A percentile compares a stretch with the other conserved stretches of the same genome.
Conservation (phyloP, 2,888 invertebrate genomes). For the Pheosia gnoma region DNA sequence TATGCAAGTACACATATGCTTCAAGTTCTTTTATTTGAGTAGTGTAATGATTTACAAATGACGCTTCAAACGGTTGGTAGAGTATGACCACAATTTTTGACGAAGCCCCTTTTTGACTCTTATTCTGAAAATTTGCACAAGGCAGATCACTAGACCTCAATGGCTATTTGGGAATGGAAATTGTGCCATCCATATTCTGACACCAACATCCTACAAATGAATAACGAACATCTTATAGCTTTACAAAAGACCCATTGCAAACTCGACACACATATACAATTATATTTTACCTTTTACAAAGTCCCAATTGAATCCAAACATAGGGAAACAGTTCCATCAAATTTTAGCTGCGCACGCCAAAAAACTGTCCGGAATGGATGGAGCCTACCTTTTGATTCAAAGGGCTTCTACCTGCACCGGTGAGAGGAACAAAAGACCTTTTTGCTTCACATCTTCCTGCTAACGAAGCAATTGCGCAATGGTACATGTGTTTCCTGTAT, state of each 20-base stretch:
- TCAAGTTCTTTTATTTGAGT: too few relatives aligned
- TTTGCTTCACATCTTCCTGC: constrained; percentile 5
- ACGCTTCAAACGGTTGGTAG: too few relatives aligned
- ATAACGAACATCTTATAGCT: too few relatives aligned
- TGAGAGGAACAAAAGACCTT: constrained; percentile 5
- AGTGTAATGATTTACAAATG: too few relatives aligned
- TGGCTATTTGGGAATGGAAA: too few relatives aligned
- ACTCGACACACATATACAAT: neutral
- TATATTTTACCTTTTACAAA: neutral
- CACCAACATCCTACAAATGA: too few relatives aligned
- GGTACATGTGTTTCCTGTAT: neutral
- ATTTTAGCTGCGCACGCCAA: constrained; percentile 1
- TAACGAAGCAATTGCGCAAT: constrained; percentile 4
- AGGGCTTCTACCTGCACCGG: constrained; percentile 5
- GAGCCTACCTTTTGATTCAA: neutral
- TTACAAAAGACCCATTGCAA: neutral
- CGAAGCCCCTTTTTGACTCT: too few relatives aligned
- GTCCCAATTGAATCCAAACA: neutral
- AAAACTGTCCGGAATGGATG: constrained; percentile 2
- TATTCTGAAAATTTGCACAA: too few relatives aligned
- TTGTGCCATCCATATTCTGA: too few relatives aligned
- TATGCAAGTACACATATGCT: too few relatives aligned
- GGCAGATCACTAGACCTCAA: too few relatives aligned
- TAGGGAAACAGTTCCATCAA: constrained; percentile 1
- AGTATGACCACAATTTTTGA: too few relatives aligned